These are phyloP conservation scores for Ophonus ardosiacus DNA, from an alignment of 2,888 invertebrate genomes.

Conservation along the genomic window DNA sequence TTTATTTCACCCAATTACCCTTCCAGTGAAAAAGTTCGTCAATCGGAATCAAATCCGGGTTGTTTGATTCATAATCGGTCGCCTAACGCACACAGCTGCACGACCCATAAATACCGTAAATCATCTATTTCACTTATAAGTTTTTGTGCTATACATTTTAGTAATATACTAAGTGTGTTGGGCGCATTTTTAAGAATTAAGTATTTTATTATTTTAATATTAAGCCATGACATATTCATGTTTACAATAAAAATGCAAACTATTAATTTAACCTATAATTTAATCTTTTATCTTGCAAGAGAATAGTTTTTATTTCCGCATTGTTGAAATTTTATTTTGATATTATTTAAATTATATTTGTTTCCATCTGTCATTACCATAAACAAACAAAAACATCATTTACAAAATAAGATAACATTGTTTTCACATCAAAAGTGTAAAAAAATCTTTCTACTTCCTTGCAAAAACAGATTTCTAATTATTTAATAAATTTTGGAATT, in stretches of 20 bases:
- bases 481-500: constrained; percentile 8
- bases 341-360: constrained; percentile 4
- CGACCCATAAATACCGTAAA: too few relatives aligned
- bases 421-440: not conserved
- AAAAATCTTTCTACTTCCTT: constrained; percentile 13
- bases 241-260: not conserved
- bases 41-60: too few relatives aligned
- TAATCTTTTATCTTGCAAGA: not conserved
- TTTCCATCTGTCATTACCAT: not conserved
- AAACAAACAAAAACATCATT: constrained; percentile 6
- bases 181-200: not conserved
- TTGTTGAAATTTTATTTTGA: constrained; percentile 4
- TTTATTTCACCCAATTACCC: too few relatives aligned
- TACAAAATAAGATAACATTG: constrained; percentile 28
- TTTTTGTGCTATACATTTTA: too few relatives aligned
- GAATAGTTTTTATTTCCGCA: constrained; percentile 3
- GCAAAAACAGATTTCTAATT: not conserved
- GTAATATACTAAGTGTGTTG: not conserved
- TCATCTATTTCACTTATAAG: too few relatives aligned
- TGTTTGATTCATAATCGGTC: too few relatives aligned
- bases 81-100: too few relatives aligned
- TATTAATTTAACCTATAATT: constrained; percentile 9
- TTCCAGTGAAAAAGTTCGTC: too few relatives aligned
- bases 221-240: constrained; percentile 5
- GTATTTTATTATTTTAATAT: not conserved